Percentiles rank a stretch among this genome's conserved stretches.
Evolutionary conservation across 53 echinoderm and acorn worm species (phyloP).

Genomic region (Arbacia lixula): DNA sequence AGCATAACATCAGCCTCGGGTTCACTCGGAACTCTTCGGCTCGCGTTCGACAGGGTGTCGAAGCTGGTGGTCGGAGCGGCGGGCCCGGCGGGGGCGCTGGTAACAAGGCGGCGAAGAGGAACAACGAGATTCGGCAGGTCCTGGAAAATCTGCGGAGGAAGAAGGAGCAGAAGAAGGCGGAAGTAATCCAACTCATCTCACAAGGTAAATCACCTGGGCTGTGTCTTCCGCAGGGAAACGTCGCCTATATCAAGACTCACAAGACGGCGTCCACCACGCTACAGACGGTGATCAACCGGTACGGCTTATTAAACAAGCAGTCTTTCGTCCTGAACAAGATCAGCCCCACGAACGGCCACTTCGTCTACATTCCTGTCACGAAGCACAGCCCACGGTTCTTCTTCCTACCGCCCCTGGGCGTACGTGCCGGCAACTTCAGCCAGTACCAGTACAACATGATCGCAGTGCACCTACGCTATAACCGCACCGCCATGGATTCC

Average conservation of each 20-base stretch:
- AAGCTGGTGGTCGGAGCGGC: not conserved
- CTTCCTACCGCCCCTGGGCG: slow-evolving; percentile 73
- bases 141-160: not conserved
- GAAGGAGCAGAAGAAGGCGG: slow-evolving; percentile 6
- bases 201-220: not conserved
- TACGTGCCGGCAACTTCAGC: slow-evolving; percentile 7
- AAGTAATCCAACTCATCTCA: not conserved
- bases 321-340: slow-evolving; percentile 74
- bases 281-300: slow-evolving; percentile 71
- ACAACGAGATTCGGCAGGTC: slow-evolving; percentile 10
- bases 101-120: not conserved
- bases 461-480: slow-evolving; percentile 73
- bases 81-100: not conserved
- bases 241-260: slow-evolving; percentile 80
- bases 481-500: slow-evolving; percentile 65
- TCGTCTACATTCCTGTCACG: slow-evolving; percentile 49
- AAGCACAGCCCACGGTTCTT: slow-evolving; percentile 22
- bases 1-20: not conserved
- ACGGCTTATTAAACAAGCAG: slow-evolving; percentile 54
- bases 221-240: slow-evolving; percentile 8
- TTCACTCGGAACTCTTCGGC: not conserved
- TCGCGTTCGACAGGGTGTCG: not conserved
- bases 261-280: slow-evolving; percentile 81
- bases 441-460: slow-evolving; percentile 76
- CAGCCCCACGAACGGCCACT: slow-evolving; percentile 65